Evolutionary conservation across 2,888 invertebrate species (phyloP).

Genomic region (Listrodromus nycthemerus): DNA sequence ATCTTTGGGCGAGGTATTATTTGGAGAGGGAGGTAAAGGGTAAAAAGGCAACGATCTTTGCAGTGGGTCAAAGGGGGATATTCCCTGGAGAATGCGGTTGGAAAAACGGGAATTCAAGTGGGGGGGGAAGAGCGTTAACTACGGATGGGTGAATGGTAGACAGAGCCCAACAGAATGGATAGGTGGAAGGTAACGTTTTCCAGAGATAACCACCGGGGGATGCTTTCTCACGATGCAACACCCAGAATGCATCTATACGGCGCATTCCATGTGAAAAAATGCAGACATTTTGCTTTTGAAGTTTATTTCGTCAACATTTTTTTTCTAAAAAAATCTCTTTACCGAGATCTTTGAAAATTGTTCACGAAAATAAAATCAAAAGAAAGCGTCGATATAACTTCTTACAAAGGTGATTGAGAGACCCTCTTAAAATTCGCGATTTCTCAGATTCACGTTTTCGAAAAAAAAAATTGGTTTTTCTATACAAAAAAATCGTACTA

Average conservation of each 20-base stretch:
- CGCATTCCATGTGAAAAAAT: neutral
- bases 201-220: constrained; percentile 41
- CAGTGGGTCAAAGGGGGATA: constrained; percentile 45
- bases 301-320: too few relatives aligned
- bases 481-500: neutral
- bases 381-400: neutral
- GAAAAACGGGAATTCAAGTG: constrained; percentile 39
- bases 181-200: constrained; percentile 47
- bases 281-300: neutral
- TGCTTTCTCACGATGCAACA: constrained; percentile 9
- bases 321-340: neutral
- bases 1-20: constrained; percentile 30
- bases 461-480: neutral
- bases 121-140: constrained; percentile 33
- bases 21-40: neutral
- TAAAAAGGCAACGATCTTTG: constrained; percentile 41
- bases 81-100: constrained; percentile 40
- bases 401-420: neutral
- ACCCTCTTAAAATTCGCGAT: neutral
- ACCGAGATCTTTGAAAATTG: neutral
- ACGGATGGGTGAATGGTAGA: constrained; percentile 25
- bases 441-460: neutral
- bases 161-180: constrained; percentile 39
- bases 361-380: neutral
- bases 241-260: constrained; percentile 16